phyloP scores from a whole-genome alignment of 1,140 invertebrate genomes.

The Pachyrhynchus sulphureomaculatus region DNA sequence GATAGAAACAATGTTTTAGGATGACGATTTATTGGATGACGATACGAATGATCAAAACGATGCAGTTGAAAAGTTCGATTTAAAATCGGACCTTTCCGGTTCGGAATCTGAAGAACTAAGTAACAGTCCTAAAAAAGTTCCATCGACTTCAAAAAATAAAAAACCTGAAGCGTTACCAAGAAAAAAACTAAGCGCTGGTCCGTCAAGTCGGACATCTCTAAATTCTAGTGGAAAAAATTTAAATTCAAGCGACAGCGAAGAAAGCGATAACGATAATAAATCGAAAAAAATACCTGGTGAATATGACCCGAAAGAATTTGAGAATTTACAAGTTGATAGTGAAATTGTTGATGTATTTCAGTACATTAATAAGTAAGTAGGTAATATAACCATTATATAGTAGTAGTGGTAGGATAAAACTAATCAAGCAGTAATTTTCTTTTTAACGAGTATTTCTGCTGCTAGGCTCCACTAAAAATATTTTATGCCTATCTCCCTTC shows the following conservation, averaged over 20 bases:
- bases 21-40: constrained; percentile 6
- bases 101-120: constrained; percentile 16
- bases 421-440: background rate
- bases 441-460: background rate
- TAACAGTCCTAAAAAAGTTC: constrained; percentile 23
- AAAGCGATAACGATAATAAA: constrained; percentile 35
- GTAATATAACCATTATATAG: constrained; percentile 1
- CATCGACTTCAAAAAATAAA: background rate
- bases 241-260: constrained; percentile 41
- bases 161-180: constrained; percentile 23
- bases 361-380: constrained; percentile 81
- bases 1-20: background rate
- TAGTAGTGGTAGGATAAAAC: background rate
- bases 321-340: constrained; percentile 75
- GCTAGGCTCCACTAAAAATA: too few relatives aligned
- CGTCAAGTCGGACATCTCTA: constrained; percentile 12
- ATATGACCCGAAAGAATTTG: constrained; percentile 84
- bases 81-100: constrained; percentile 3
- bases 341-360: constrained; percentile 93
- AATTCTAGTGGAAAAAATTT: constrained; percentile 21
- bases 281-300: constrained; percentile 53
- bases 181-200: constrained; percentile 26
- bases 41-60: background rate
- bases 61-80: constrained; percentile 8
- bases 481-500: too few relatives aligned